Conservation (phyloP, 2,113 vertebrate species). For the Rhinopithecus roxellana region DNA sequence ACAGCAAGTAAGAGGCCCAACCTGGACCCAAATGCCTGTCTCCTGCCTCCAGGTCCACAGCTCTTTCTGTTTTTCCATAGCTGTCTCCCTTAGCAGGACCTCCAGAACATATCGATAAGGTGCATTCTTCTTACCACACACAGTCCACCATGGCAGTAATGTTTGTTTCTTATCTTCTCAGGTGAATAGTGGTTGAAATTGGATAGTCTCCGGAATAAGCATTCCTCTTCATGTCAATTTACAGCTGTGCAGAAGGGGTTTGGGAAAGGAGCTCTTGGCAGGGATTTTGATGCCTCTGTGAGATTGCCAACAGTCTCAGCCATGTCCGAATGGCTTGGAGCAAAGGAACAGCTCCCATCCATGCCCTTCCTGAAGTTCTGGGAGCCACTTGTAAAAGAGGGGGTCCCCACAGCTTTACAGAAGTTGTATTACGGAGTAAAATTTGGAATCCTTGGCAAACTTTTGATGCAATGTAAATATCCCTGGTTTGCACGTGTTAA, state of each 20-base stretch:
- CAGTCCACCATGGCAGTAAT: rapidly evolving
- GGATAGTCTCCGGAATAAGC: background rate
- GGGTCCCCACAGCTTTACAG: background rate
- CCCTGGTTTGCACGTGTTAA: background rate
- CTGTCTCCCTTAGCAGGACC: background rate
- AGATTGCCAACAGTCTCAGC: background rate
- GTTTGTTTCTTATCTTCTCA: background rate
- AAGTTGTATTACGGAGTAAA: background rate
- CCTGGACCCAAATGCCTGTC: background rate
- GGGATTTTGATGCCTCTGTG: background rate
- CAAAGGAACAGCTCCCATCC: background rate
- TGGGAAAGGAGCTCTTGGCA: background rate
- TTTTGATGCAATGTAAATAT: background rate
- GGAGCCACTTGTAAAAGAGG: background rate
- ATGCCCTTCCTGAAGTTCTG: background rate
- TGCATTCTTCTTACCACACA: background rate
- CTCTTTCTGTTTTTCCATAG: background rate
- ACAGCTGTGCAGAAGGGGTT: background rate
- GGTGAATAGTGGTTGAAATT: background rate
- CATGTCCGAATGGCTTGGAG: background rate
- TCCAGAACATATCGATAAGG: background rate
- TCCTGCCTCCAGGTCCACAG: background rate
- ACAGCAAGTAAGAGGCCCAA: background rate
- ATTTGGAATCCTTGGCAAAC: background rate
- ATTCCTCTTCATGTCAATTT: background rate